Evolutionary conservation across 1,140 invertebrate species (phyloP).

Genomic region (Amphibalanus amphitrite): DNA sequence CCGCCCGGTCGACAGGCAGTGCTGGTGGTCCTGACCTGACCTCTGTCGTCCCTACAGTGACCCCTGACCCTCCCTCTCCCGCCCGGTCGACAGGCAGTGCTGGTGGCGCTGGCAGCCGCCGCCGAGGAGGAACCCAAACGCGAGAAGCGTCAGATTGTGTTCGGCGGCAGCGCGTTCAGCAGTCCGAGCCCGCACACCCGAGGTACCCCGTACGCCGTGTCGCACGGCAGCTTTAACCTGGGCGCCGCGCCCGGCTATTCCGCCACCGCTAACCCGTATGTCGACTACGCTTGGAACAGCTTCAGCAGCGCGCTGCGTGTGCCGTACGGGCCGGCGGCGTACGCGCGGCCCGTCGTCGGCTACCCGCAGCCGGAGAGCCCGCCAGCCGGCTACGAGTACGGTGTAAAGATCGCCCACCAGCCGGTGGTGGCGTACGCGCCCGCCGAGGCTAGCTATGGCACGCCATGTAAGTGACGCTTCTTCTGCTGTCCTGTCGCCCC

Average conservation of each 20-base stretch:
- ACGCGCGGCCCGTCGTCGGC: not conserved
- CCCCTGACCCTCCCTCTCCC: no score
- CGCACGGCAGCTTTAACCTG: not conserved
- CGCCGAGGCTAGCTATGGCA: not conserved
- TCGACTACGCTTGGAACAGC: not conserved
- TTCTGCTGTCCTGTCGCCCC: not conserved
- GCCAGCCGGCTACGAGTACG: not conserved
- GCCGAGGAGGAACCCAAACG: not conserved
- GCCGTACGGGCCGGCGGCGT: not conserved
- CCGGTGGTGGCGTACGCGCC: not conserved
- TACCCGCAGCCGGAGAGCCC: not conserved
- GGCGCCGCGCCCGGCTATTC: not conserved
- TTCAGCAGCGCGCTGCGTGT: not conserved
- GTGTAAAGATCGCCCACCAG: not conserved
- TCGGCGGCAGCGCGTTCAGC: not conserved
- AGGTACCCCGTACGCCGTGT: not conserved
- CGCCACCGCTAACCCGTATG: not conserved
- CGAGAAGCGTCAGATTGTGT: not conserved
- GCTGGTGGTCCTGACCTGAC: no score
- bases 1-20: no score
- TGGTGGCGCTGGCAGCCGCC: not conserved
- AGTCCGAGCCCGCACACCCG: not conserved
- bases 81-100: not conserved
- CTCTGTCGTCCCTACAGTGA: no score
- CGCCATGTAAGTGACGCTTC: not conserved